A percentile compares a stretch with the other conserved stretches of the same genome.
Evolutionary conservation across 2,888 invertebrate genomes (phyloP).

Genomic region (Aleiodes testaceus): DNA sequence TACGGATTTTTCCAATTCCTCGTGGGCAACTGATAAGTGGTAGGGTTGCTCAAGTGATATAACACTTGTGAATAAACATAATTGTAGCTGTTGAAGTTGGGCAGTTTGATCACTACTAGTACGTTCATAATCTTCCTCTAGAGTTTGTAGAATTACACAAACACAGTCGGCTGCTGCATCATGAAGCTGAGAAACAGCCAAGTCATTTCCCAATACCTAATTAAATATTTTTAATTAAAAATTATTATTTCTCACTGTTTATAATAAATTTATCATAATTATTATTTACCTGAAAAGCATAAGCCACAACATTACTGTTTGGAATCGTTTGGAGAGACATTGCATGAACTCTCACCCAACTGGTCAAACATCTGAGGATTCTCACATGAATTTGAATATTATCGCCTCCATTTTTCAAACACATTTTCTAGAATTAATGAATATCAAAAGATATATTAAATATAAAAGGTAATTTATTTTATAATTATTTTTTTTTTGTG

Average conservation of each 20-base stretch:
- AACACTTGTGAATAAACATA: constrained; percentile 87
- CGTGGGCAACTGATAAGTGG: constrained; percentile 92
- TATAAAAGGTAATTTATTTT: too few species aligned
- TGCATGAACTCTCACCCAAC: constrained; percentile 91
- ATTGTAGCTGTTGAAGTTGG: constrained; percentile 81
- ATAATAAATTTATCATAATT: background rate
- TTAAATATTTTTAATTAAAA: constrained; percentile 8
- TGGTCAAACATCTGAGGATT: constrained; percentile 89
- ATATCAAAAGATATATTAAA: too few species aligned
- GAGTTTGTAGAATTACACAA: constrained; percentile 87
- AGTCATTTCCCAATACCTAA: constrained; percentile 77
- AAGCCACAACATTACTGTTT: constrained; percentile 82
- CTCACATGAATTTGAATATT: constrained; percentile 82
- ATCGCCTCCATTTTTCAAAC: constrained; percentile 79
- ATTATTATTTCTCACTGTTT: background rate
- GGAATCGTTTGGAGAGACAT: constrained; percentile 84
- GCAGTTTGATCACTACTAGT: constrained; percentile 73
- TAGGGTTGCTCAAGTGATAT: constrained; percentile 88
- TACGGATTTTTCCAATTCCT: constrained; percentile 94
- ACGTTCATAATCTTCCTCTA: constrained; percentile 77
- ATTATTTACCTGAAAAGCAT: constrained; percentile 78
- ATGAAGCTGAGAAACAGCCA: constrained; percentile 81
- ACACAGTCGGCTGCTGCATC: constrained; percentile 94
- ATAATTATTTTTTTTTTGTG: too few species aligned
- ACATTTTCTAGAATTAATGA: constrained; percentile 77